Percentiles rank a stretch among this genome's conserved stretches.
Conservation (phyloP, 2,797 vertebrate species). For the Xenopus petersii region DNA sequence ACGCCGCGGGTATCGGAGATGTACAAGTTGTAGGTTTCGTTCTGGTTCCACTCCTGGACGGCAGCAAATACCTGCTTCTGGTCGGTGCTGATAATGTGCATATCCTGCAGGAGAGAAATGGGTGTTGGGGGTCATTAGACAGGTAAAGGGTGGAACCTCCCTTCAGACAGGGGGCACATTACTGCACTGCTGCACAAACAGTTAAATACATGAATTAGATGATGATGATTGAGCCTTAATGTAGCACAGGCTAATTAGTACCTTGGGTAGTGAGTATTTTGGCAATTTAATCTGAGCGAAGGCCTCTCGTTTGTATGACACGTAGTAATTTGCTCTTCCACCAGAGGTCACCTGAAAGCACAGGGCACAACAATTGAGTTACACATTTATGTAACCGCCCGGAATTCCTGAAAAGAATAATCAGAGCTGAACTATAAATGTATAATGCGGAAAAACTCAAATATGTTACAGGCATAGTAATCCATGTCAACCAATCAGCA, state of each 20-base stretch:
- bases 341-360: constrained; percentile 82
- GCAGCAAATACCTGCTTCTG: constrained; percentile 96
- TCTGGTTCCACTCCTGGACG: constrained; percentile 98
- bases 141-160: too few species aligned
- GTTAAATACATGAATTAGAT: too few species aligned
- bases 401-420: too few species aligned
- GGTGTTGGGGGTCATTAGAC: too few species aligned
- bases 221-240: background rate
- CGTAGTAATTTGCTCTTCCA: constrained; percentile 92
- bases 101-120: constrained; percentile 74
- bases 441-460: too few species aligned
- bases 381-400: too few species aligned
- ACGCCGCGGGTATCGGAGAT: constrained; percentile 88
- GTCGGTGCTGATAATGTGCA: constrained; percentile 96
- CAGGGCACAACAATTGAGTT: constrained; percentile 43
- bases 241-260: constrained; percentile 54
- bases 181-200: too few species aligned
- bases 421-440: too few species aligned
- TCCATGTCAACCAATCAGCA: too few species aligned
- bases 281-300: constrained; percentile 94
- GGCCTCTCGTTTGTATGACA: constrained; percentile 88
- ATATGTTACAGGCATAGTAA: too few species aligned
- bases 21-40: constrained; percentile 96
- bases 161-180: too few species aligned
- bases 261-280: constrained; percentile 96